Base-by-base conservation (phyloP, 2,113 vertebrate genomes). In the Scomber scombrus region DNA sequence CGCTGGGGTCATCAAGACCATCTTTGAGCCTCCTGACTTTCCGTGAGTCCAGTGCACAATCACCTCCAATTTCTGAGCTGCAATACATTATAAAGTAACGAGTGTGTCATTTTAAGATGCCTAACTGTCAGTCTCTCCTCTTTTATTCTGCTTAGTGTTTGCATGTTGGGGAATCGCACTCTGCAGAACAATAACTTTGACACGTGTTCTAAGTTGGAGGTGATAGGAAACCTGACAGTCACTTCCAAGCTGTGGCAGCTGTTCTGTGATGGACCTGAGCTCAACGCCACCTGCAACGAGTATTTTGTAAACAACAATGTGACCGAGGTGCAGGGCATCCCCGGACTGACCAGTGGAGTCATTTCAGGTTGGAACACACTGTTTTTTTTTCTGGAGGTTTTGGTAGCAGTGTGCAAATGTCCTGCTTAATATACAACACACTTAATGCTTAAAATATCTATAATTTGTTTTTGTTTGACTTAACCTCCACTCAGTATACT, bases 131-230 rank as follows among this genome's bases (percentile, higher is more conserved):
- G 15, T 54, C 12, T 5, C 0, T 57, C 49, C 18, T 69, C 26
- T 79, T 47, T 40, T 70, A 11, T 60, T 74, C 31, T 46, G 6
- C 31, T 13, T 78, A 99, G 97, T 34, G 93, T 99, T 60, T 99
- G 97, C 85, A 94, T 99, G 54, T 91, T 99, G 70, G 98, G 98
- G 75, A 99, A 98, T 91, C 97, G 97, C n/a, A 97, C 96, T 0
- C 78, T 99, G 50, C 92, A 96, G 31, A 96, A 95, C 74, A 91
- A 90, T 3, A 61, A 60, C 76, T 97, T 98, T 46, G 93, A 96
- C 29, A 58, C 91, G 75, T 99, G 98, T 85, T 89, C 95, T 63
- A 99, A 99, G 92, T 93, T 88, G 0, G 92, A 86, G 4, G 19
- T 78, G 2, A 63, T 78, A 5, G 71, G 80, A 78, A 97, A 98